Conservation (phyloP, 2,797 vertebrate genomes). For the Mustela erminea region DNA sequence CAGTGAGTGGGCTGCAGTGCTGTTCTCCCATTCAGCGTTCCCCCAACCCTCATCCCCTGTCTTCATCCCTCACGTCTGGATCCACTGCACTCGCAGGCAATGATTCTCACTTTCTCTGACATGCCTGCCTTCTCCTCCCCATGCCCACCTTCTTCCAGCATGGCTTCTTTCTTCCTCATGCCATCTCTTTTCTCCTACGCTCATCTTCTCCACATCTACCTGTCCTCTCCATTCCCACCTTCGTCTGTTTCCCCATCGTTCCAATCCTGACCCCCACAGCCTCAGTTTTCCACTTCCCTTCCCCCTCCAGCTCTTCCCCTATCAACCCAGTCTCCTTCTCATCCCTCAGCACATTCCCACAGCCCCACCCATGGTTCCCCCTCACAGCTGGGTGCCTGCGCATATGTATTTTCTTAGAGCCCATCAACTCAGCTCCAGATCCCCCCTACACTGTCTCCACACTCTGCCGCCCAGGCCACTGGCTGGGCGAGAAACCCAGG, state of each 20-base stretch:
- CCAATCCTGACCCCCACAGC: background rate
- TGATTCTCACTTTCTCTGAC: background rate
- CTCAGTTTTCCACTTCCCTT: constrained; percentile 57
- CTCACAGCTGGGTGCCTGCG: constrained; percentile 83
- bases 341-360: constrained; percentile 60
- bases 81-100: background rate
- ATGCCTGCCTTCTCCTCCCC: background rate
- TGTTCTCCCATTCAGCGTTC: background rate
- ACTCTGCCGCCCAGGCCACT: constrained; percentile 76
- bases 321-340: constrained; percentile 56
- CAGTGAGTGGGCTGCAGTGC: constrained; percentile 21
- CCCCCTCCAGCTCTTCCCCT: constrained; percentile 60
- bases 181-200: background rate
- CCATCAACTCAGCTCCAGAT: constrained; percentile 66
- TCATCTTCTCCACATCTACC: background rate
- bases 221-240: background rate
- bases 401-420: constrained; percentile 75
- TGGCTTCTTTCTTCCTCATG: background rate
- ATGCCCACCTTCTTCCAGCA: background rate
- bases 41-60: background rate
- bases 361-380: constrained; percentile 84
- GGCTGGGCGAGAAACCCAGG: constrained; percentile 80
- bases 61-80: background rate
- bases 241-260: constrained; percentile 12
- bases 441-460: constrained; percentile 84